These are phyloP conservation scores for Chirona hameri DNA, from an alignment of 2,888 invertebrate species.

Conservation along the genomic window DNA sequence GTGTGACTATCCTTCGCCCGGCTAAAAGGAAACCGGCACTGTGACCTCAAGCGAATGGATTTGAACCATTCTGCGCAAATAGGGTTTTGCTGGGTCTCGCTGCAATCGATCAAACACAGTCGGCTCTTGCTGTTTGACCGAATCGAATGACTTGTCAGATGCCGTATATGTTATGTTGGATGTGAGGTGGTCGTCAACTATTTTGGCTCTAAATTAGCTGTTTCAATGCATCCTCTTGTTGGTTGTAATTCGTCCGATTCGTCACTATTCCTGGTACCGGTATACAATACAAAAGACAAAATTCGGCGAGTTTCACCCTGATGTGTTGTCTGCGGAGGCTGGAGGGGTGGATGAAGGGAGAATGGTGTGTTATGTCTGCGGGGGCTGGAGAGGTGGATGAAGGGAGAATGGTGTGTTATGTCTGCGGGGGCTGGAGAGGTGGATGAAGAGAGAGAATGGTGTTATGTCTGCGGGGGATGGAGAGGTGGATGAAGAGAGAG, in stretches of 20 bases:
- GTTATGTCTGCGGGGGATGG: no score
- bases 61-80: neutral
- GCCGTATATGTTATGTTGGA: conserved; percentile 26
- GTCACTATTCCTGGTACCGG: conserved; percentile 13
- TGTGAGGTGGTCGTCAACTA: neutral
- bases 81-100: neutral
- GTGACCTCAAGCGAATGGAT: neutral
- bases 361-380: no score
- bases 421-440: no score
- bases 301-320: neutral
- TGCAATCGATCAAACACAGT: conserved; percentile 4
- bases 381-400: no score
- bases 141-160: conserved; percentile 14
- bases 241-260: conserved; percentile 5
- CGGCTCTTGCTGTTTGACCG: neutral
- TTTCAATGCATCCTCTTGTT: conserved; percentile 12
- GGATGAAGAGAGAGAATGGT: no score
- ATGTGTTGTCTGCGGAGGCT: no score
- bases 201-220: conserved; percentile 1
- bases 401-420: no score
- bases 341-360: no score
- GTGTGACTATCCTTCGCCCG: neutral
- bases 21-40: neutral
- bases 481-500: no score
- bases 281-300: neutral